Conservation (phyloP, 1,140 invertebrate genomes). For the Drosophila littoralis region DNA sequence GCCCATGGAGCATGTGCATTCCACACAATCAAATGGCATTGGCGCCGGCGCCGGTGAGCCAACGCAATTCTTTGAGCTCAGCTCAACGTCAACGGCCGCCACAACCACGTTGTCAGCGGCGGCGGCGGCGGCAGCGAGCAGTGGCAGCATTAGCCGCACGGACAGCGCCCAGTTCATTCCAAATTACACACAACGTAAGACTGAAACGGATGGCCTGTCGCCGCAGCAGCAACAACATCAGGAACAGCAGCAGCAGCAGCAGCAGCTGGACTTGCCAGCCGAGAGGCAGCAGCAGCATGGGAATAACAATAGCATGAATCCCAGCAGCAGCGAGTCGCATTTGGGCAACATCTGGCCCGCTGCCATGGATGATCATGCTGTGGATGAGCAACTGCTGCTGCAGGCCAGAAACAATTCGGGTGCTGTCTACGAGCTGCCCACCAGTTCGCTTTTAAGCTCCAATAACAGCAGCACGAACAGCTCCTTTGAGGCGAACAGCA, state of each 20-base stretch:
- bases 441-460: slow-evolving; percentile 59
- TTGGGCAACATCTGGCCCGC: slow-evolving; percentile 52
- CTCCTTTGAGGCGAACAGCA: slow-evolving; percentile 52
- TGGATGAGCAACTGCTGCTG: slow-evolving; percentile 45
- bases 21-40: slow-evolving; percentile 49
- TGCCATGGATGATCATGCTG: slow-evolving; percentile 69
- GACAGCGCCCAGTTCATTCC: slow-evolving; percentile 42
- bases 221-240: slow-evolving; percentile 6
- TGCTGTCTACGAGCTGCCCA: slow-evolving; percentile 54
- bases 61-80: slow-evolving; percentile 55
- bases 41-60: slow-evolving; percentile 17
- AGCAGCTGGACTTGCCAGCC: neutral
- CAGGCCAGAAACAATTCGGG: slow-evolving; percentile 3
- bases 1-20: slow-evolving; percentile 51
- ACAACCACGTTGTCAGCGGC: slow-evolving; percentile 29
- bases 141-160: slow-evolving; percentile 12
- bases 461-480: slow-evolving; percentile 47
- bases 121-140: neutral
- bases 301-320: slow-evolving; percentile 18
- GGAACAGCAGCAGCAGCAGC: slow-evolving; percentile 4
- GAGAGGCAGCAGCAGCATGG: slow-evolving; percentile 15
- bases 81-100: slow-evolving; percentile 57
- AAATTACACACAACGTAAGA: slow-evolving; percentile 62
- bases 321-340: slow-evolving; percentile 22
- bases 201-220: slow-evolving; percentile 48